Base-by-base conservation (phyloP, 2,888 invertebrate species). In the Tetramorium bicarinatum region DNA sequence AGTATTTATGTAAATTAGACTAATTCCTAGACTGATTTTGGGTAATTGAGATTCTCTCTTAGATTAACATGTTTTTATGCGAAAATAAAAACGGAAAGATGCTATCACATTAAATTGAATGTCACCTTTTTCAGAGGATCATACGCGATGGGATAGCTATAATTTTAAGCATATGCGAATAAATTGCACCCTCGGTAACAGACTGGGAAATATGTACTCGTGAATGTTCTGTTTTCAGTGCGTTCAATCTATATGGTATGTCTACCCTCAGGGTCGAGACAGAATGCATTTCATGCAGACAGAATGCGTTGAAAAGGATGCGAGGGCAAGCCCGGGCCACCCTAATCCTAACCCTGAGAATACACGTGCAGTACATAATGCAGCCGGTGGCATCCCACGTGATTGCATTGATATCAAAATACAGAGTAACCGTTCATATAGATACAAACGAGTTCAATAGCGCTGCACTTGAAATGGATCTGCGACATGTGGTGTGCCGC, bases 401-500 rank as follows among this genome's bases (percentile, higher is more conserved):
- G 85, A 88, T 86, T 84, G 88, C 88, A 88, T 83, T 85, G 84
- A 87, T 83, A 87, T 86, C 84, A 85, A 89, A 79, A 79, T 85
- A 81, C 87, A 75, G 77, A 83, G 77, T 86, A 83, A 86, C 85
- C 76, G 72, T 84, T 83, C 82, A 87, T 87, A 86, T 82, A 82
- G 76, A 75, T 84, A 85, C 74, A 76, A 85, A 86, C 82, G 81
- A 67, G 62, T 80, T 79, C 69, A 72, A 75, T 72, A 54, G 56
- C 41, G 52, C 21, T 61, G 83, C 88, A 83, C 87, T 91, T 87
- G 87, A 85, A 86, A 75, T 34, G 85, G 15, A 86, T 85, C 64
- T 83, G 79, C 84, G 87, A 88, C 90, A 91, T 89, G 90, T 89
- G 90, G 85, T 44, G 25, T 69, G 69, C 85, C 87, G 87, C 82